Evolutionary conservation across 2,113 vertebrate genomes (phyloP).

Genomic region (Phoxinus phoxinus): DNA sequence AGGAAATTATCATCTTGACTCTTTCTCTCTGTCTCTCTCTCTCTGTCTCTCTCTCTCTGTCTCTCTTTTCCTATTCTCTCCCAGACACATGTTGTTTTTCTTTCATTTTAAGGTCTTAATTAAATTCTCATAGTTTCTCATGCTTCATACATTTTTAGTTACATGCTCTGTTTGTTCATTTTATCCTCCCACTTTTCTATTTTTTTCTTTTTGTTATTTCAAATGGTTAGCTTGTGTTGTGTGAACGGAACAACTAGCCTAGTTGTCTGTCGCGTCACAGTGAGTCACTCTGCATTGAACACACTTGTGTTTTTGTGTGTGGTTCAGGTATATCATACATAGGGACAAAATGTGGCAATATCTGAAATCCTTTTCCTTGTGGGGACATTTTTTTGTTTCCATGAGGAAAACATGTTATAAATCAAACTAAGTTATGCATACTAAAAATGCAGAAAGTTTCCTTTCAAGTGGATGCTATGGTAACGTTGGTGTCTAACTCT

Average conservation of each 20-base stretch:
- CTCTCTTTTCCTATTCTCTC: not conserved
- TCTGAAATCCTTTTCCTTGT: no score
- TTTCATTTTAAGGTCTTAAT: constrained; percentile 28
- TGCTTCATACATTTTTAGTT: constrained; percentile 8
- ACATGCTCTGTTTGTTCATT: not conserved
- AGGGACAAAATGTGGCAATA: no score
- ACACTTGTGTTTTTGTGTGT: not conserved
- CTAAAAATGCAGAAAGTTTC: no score
- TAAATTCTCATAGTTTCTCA: not conserved
- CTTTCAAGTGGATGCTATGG: no score
- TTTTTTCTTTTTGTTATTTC: constrained; percentile 60
- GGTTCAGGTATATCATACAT: no score
- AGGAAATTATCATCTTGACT: constrained; percentile 62
- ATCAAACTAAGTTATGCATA: no score
- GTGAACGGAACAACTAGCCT: not conserved
- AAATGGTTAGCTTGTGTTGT: constrained; percentile 58
- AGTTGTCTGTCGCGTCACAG: not conserved
- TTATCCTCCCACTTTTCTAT: not conserved
- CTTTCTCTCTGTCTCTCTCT: not conserved
- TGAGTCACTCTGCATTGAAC: not conserved
- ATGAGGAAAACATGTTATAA: no score
- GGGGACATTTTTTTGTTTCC: no score
- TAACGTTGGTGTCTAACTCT: no score
- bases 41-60: not conserved
- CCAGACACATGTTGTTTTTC: constrained; percentile 9